These are phyloP conservation scores for Atrichornis clamosus DNA, from an alignment of 2,113 vertebrate genomes.

Conservation along the genomic window DNA sequence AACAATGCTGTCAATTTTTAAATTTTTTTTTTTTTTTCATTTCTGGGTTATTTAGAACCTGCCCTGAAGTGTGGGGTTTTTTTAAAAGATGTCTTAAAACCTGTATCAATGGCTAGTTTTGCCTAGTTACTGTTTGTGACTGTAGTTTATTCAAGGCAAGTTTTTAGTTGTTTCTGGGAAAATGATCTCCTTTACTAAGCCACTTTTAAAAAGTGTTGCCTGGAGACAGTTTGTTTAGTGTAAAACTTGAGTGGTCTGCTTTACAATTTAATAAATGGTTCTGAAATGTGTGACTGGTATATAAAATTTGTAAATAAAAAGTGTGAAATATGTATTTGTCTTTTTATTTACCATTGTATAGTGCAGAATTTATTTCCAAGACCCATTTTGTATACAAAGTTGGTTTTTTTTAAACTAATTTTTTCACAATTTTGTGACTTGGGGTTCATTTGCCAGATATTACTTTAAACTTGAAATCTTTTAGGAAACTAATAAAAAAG, in stretches of 20 bases:
- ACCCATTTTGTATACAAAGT: slow-evolving; percentile 65
- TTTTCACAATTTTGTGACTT: slow-evolving; percentile 72
- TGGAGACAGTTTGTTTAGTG: slow-evolving; percentile 81
- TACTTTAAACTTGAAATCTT: slow-evolving; percentile 62
- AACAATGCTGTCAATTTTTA: slow-evolving; percentile 60
- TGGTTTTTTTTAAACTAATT: slow-evolving; percentile 40
- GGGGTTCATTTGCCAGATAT: slow-evolving; percentile 55
- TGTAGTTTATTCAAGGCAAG: slow-evolving; percentile 69
- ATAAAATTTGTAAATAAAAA: slow-evolving; percentile 97
- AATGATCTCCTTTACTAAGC: slow-evolving; percentile 78
- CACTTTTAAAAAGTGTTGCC: slow-evolving; percentile 78
- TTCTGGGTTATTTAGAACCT: slow-evolving; percentile 59
- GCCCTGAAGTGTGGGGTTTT: slow-evolving; percentile 59
- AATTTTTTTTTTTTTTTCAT: slow-evolving; percentile 31
- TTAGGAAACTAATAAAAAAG: slow-evolving; percentile 68
- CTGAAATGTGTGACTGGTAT: slow-evolving; percentile 97
- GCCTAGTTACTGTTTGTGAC: slow-evolving; percentile 71
- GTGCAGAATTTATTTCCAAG: slow-evolving; percentile 78
- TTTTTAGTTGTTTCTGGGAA: slow-evolving; percentile 73
- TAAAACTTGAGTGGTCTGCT: slow-evolving; percentile 82
- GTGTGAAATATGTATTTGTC: slow-evolving; percentile 99
- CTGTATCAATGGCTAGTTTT: slow-evolving; percentile 75
- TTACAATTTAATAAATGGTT: slow-evolving; percentile 80
- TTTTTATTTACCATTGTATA: slow-evolving; percentile 97
- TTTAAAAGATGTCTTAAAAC: slow-evolving; percentile 66